Percentiles rank a stretch among this genome's conserved stretches.
phyloP scores from a whole-genome alignment of 2,888 invertebrate species.

The Bembecia ichneumoniformis region DNA sequence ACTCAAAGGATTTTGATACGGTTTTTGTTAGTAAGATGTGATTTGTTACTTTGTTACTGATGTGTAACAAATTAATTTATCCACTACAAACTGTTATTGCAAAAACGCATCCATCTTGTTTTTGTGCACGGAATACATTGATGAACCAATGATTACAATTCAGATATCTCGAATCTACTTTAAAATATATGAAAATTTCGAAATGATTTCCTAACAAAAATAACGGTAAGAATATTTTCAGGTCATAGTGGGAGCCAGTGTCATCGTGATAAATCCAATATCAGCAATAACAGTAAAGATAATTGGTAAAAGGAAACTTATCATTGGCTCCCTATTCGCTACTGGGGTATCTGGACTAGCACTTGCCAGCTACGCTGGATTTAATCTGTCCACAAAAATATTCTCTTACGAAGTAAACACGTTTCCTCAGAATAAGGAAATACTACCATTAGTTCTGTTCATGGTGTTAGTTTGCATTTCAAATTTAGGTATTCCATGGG shows the following conservation, averaged over 20 bases:
- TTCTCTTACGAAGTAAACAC: conserved; percentile 51
- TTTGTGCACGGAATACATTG: too few relatives aligned
- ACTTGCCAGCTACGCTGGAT: conserved; percentile 42
- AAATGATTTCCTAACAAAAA: too few relatives aligned
- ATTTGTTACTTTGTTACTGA: too few relatives aligned
- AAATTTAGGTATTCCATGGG: conserved; percentile 67
- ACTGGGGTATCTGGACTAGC: conserved; percentile 39
- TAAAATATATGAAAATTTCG: too few relatives aligned
- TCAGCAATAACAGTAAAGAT: conserved; percentile 47
- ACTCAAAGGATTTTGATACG: too few relatives aligned
- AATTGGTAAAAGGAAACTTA: conserved; percentile 52
- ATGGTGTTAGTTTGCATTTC: conserved; percentile 48
- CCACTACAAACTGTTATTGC: too few relatives aligned
- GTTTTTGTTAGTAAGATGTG: too few relatives aligned
- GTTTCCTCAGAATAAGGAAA: conserved; percentile 46
- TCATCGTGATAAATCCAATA: conserved; percentile 43
- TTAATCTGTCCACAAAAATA: conserved; percentile 28
- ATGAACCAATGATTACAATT: too few relatives aligned
- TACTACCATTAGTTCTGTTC: conserved; percentile 51
- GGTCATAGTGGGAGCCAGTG: conserved; percentile 48
- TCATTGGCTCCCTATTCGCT: conserved; percentile 40
- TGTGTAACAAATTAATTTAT: too few relatives aligned
- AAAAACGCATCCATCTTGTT: too few relatives aligned
- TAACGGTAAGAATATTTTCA: conserved; percentile 13
- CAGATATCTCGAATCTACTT: too few relatives aligned